Evolutionary conservation across 2,888 invertebrate genomes (phyloP).

Genomic region (Trissolcus brochymenae): DNA sequence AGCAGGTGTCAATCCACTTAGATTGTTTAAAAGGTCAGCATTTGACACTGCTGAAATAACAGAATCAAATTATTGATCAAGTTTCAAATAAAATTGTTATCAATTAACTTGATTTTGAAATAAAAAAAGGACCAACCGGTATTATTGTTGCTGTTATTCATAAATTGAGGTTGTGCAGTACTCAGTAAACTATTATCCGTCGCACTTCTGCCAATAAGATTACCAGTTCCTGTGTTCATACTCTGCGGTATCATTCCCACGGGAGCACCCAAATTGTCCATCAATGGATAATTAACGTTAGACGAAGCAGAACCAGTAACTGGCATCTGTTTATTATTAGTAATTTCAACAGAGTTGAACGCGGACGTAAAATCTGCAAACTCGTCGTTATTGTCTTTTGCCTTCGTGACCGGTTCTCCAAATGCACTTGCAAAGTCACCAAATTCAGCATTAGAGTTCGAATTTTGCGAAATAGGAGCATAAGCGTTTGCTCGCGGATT

Average conservation of each 20-base stretch:
- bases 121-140: slow-evolving; percentile 28
- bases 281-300: neutral
- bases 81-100: no score
- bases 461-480: slow-evolving; percentile 70
- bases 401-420: slow-evolving; percentile 69
- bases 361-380: slow-evolving; percentile 90
- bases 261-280: slow-evolving; percentile 56
- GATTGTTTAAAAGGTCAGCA: slow-evolving; percentile 77
- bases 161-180: slow-evolving; percentile 62
- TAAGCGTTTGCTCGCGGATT: slow-evolving; percentile 78
- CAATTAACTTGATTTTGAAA: neutral
- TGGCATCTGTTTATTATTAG: slow-evolving; percentile 45
- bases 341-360: slow-evolving; percentile 77
- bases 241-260: slow-evolving; percentile 56
- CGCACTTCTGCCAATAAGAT: slow-evolving; percentile 59
- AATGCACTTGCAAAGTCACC: slow-evolving; percentile 88
- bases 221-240: slow-evolving; percentile 36
- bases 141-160: slow-evolving; percentile 70
- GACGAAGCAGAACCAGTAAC: neutral
- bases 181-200: slow-evolving; percentile 68
- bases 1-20: slow-evolving; percentile 73
- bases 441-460: slow-evolving; percentile 79
- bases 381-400: slow-evolving; percentile 78
- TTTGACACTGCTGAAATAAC: slow-evolving; percentile 56
- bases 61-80: neutral